Evolutionary conservation across 2,888 invertebrate species (phyloP), one percentile per base, ranked within the genome.

Genomic region (Dysmachus trigonus): DNA sequence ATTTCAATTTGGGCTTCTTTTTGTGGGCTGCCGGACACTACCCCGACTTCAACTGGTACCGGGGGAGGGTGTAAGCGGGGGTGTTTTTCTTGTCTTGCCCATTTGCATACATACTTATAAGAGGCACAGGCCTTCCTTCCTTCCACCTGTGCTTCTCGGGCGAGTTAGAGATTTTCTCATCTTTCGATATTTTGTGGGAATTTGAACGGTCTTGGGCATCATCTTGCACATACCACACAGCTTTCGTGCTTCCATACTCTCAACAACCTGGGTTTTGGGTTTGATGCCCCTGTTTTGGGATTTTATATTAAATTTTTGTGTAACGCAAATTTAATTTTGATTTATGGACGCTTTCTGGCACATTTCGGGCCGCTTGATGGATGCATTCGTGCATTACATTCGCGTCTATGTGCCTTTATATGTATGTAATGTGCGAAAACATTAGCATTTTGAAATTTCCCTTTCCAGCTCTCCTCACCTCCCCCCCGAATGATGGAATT

Each of bases 321-420:
- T 62, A 82, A 82, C 62, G 81, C 7, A 62, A 62, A 82, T 82
- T 82, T 82, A 82, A 82, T 82, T 82, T 82, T 82, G 81, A 82
- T 82, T 82, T 62, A 82, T 82, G 22, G 22, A 18, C 10, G 30
- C 33, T 62, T 82, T 82, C 62, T 31, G n/a, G 35, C 15, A 82
- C 62, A 82, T 82, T 62, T n/a, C 35, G 8, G 53, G 33, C n/a
- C n/a, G 22, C 30, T 47, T 77, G 77, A 41, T 77, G 22, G 27
- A 47, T 77, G 47, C 77, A 77, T 77, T 77, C 47, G 77, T 47
- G 47, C 76, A 76, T 38, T 76, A 38, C 35, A 33, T 7, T n/a
- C 27, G 22, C 27, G n/a, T n/a, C n/a, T n/a, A n/a, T 18, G 22
- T 62, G 62, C 62, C 62, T 62, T 62, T 62, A n/a, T n/a, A n/a